phyloP scores from a whole-genome alignment of 2,888 invertebrate genomes.

The Sesia bembeciformis region DNA sequence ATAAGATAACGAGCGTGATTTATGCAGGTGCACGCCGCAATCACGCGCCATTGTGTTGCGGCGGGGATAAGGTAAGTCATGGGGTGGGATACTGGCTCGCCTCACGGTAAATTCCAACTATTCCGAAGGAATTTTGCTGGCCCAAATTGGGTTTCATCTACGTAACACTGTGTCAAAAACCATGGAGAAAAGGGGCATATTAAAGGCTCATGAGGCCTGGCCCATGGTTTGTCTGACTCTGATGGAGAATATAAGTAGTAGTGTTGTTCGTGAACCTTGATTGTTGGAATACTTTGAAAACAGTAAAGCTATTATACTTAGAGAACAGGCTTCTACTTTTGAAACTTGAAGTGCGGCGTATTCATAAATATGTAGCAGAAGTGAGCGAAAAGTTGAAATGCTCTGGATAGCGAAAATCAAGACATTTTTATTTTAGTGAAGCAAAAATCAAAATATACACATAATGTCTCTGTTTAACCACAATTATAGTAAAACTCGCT shows the following conservation, averaged over 20 bases:
- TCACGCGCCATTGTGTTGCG: slow-evolving; percentile 52
- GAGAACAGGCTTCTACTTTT: neutral
- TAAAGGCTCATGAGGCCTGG: neutral
- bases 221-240: too few relatives aligned
- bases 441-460: neutral
- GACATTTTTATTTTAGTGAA: neutral
- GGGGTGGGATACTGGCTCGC: slow-evolving; percentile 10
- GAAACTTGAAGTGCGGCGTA: neutral
- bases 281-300: neutral
- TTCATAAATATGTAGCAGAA: neutral
- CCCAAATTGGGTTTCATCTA: neutral
- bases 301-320: neutral
- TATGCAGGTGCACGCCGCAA: slow-evolving; percentile 59
- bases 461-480: too few relatives aligned
- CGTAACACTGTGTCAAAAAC: neutral
- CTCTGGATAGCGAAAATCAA: neutral
- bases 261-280: neutral
- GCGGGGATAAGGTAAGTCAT: slow-evolving; percentile 18
- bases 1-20: slow-evolving; percentile 35
- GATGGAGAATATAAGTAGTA: too few relatives aligned
- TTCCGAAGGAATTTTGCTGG: neutral
- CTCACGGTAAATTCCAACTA: neutral
- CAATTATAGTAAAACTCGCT: too few relatives aligned
- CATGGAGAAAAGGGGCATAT: neutral
- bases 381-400: neutral